Evolutionary conservation across 2,797 vertebrate species (phyloP), one percentile per base, ranked within the genome.

Genomic region (Halcyon chelicuti): DNA sequence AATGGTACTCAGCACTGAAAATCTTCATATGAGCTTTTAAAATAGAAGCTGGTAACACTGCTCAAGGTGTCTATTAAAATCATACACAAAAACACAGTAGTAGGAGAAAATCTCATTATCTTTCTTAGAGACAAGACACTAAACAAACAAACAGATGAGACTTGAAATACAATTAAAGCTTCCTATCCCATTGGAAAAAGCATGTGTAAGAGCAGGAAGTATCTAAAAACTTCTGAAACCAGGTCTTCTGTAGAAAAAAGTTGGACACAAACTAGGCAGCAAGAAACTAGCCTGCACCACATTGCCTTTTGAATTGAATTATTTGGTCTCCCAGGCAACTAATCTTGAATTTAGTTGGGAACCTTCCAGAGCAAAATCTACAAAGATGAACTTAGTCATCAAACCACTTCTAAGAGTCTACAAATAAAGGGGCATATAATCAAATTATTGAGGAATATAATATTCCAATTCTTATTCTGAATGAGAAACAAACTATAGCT

Each of bases 331-430:
- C 91, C 42, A 63, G 77, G 62, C 79, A 92, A 93, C 87, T 93
- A 58, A 83, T 81, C 77, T 81, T 93, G 77, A 94, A 94, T 95
- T 91, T 91, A 75, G 83, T 77, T 86, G 49, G 57, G 46, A 44
- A 61, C 26, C 11, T 63, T 87, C 65, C 25, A 23, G 67, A 94
- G 68, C 7, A 68, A 39, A 93, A 37, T 51, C 66, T 70, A 26
- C 40, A 78, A 47, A 73, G 67, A 63, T 57, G 12, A 79, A 90
- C 62, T 95, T 78, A 89, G 42, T 74, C 63, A 60, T 82, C 33
- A 89, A 83, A 88, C 35, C 46, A 57, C 61, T 63, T 26, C 37
- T 67, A 46, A 54, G 7, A 73, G 20, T 26, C 79, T 73, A 63
- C 44, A 84, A 58, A 72, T 61, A 90, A 91, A 80, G 16, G 37